Percentiles rank a stretch among this genome's conserved stretches.
Conservation (phyloP, 1,140 invertebrate species). For the Leptinotarsa defecta region DNA sequence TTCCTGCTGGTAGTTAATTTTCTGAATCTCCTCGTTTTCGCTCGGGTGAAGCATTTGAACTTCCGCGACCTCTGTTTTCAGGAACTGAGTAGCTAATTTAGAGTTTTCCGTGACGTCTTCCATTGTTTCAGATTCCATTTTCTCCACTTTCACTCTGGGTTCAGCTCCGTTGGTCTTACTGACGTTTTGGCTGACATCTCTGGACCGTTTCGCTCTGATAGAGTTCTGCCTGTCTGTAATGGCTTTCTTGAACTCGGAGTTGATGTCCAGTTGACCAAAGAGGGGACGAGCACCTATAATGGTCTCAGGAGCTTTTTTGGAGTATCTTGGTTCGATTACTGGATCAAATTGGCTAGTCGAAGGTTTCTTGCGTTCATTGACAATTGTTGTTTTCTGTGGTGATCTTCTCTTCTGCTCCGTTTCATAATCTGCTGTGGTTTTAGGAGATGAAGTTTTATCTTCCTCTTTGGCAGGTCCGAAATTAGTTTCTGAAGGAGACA, state of each 20-base stretch:
- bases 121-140: slow-evolving; percentile 30
- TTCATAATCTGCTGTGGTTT: background rate
- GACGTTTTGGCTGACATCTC: slow-evolving; percentile 32
- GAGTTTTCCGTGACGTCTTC: slow-evolving; percentile 34
- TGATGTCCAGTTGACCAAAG: slow-evolving; percentile 53
- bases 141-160: slow-evolving; percentile 30
- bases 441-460: background rate
- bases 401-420: background rate
- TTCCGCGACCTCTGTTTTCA: slow-evolving; percentile 45
- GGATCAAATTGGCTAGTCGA: slow-evolving; percentile 33
- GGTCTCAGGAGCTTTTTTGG: slow-evolving; percentile 52
- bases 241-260: slow-evolving; percentile 53
- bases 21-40: slow-evolving; percentile 51
- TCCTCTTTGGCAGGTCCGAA: background rate
- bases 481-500: background rate
- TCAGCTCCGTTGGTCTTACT: slow-evolving; percentile 21
- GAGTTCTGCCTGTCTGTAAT: slow-evolving; percentile 47
- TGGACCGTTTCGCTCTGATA: slow-evolving; percentile 34
- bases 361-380: slow-evolving; percentile 17
- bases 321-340: slow-evolving; percentile 39
- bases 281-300: slow-evolving; percentile 55
- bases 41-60: slow-evolving; percentile 45
- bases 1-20: slow-evolving; percentile 50
- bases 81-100: slow-evolving; percentile 39
- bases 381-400: slow-evolving; percentile 16